Percentiles rank a stretch among this genome's conserved stretches.
Evolutionary conservation across 2,113 vertebrate species (phyloP).

Genomic region (Gopherus flavomarginatus): DNA sequence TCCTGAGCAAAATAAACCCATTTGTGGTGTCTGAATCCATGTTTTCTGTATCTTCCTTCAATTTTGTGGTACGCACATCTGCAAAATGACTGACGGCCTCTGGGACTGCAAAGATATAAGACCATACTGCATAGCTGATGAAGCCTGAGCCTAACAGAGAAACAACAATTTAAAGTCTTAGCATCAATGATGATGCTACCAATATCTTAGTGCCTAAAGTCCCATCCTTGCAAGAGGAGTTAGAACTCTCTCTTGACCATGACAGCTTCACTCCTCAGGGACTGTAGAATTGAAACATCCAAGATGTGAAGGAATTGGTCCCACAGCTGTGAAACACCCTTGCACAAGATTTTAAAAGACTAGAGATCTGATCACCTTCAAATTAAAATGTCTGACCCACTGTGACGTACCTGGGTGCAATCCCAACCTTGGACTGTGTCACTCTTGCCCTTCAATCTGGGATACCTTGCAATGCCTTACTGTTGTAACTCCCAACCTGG

Average conservation of each 20-base stretch:
- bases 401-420: neutral
- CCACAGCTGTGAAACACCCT: neutral
- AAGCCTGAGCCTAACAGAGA: neutral
- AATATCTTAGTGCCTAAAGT: neutral
- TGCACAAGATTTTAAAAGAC: neutral
- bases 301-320: neutral
- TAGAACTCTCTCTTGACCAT: neutral
- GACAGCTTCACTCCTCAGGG: neutral
- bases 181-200: neutral
- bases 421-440: neutral
- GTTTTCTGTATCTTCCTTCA: neutral
- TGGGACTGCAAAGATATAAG: neutral
- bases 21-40: neutral
- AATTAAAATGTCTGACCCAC: neutral
- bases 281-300: neutral
- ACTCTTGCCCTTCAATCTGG: neutral
- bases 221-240: neutral
- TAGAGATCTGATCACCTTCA: neutral
- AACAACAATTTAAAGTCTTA: neutral
- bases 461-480: neutral
- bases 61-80: neutral
- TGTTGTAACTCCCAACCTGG: neutral
- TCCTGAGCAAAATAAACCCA: neutral
- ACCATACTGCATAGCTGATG: neutral
- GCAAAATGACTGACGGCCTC: neutral